These are phyloP conservation scores for Fissipunctia ypsillon DNA, from an alignment of 2,888 invertebrate species.

Conservation along the genomic window DNA sequence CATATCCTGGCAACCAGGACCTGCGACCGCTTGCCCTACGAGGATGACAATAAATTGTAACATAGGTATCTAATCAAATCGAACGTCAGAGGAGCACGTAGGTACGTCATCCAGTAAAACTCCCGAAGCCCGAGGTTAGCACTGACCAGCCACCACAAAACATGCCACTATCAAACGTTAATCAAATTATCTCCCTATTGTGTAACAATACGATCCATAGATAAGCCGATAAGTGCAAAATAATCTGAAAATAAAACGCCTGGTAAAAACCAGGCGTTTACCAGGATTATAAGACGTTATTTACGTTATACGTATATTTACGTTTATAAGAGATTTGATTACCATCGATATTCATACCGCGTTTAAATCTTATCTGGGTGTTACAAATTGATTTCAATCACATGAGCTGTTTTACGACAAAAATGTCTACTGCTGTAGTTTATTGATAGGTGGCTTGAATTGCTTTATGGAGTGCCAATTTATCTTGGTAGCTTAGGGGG, in stretches of 20 bases:
- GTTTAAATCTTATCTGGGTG: constrained; percentile 29
- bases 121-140: background rate
- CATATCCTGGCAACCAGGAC: no score
- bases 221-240: constrained; percentile 15
- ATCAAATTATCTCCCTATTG: constrained; percentile 6
- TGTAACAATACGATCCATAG: background rate
- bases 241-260: constrained; percentile 2
- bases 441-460: constrained; percentile 16
- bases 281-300: no score
- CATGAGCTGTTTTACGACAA: constrained; percentile 47
- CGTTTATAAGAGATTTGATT: constrained; percentile 30
- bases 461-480: constrained; percentile 35
- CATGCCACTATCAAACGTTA: constrained; percentile 6
- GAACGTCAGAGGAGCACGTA: background rate
- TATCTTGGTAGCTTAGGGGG: constrained; percentile 8
- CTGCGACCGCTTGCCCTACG: no score
- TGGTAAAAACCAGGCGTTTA: no score
- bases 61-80: background rate
- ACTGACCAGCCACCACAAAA: no score
- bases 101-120: background rate
- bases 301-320: no score
- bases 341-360: constrained; percentile 11
- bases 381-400: constrained; percentile 51
- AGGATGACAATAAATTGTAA: no score
- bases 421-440: background rate